These are phyloP conservation scores for Leptopilina clavipes DNA, from an alignment of 1,140 invertebrate genomes.

Conservation along the genomic window DNA sequence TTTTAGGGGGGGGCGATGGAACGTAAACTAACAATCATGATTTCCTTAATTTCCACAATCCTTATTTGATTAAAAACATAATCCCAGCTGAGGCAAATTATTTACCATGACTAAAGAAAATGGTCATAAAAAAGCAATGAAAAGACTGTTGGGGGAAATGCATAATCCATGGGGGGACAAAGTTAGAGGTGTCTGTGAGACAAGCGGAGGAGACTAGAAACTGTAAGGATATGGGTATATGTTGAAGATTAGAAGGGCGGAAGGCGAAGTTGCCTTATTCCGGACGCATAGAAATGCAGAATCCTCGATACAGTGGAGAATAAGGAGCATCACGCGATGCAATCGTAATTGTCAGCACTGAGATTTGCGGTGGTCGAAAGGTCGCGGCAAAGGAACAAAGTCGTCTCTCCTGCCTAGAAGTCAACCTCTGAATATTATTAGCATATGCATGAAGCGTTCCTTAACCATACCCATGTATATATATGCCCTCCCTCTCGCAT, in stretches of 20 bases:
- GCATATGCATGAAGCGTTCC: constrained; percentile 68
- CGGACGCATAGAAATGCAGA: constrained; percentile 10
- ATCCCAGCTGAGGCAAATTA: no score
- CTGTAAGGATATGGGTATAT: constrained; percentile 8
- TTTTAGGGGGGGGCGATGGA: neutral
- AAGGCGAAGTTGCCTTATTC: constrained; percentile 16
- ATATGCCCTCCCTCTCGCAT: neutral
- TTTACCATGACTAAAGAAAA: no score
- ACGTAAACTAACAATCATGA: no score
- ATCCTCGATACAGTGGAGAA: constrained; percentile 3
- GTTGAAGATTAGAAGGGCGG: constrained; percentile 26
- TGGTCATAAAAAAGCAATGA: neutral
- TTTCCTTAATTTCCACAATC: no score
- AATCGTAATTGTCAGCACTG: constrained; percentile 48
- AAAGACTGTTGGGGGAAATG: neutral
- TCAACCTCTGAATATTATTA: constrained; percentile 67
- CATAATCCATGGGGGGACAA: neutral
- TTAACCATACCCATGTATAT: constrained; percentile 48
- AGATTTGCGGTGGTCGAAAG: constrained; percentile 46
- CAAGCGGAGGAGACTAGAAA: neutral
- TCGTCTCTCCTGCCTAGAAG: constrained; percentile 55
- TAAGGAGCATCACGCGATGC: constrained; percentile 13
- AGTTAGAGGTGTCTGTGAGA: constrained; percentile 22
- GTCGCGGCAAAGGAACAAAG: constrained; percentile 38
- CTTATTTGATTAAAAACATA: no score